phyloP scores from a whole-genome alignment of 2,113 vertebrate species.

The Phylloscopus trochilus region DNA sequence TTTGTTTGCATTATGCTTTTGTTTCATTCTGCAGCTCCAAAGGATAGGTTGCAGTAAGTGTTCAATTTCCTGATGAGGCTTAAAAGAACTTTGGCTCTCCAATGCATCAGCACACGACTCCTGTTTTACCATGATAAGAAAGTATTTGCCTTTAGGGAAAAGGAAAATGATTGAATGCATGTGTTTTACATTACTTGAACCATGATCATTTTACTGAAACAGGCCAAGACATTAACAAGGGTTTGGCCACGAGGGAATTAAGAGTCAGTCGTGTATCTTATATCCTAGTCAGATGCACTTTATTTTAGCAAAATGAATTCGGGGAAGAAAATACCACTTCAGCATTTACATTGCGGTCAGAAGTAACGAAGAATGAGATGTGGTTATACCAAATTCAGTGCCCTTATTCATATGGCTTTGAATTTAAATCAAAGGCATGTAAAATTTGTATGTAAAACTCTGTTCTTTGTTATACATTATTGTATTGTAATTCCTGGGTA shows the following conservation, averaged over 20 bases:
- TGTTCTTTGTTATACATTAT: background rate
- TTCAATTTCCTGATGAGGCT: constrained; percentile 68
- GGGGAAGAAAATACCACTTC: background rate
- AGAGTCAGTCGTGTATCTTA: constrained; percentile 56
- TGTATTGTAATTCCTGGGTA: background rate
- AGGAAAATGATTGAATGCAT: constrained; percentile 71
- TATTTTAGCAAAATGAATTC: background rate
- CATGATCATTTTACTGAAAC: constrained; percentile 74
- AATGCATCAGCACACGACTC: constrained; percentile 55
- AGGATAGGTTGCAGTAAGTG: constrained; percentile 60
- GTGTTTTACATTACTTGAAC: constrained; percentile 78
- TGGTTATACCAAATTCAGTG: background rate
- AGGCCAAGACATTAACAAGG: constrained; percentile 74
- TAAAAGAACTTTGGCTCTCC: constrained; percentile 63
- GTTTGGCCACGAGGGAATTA: constrained; percentile 70
- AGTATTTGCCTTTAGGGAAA: constrained; percentile 74
- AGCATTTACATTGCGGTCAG: background rate
- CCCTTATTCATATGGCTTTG: background rate
- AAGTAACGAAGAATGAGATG: background rate
- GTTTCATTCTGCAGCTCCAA: constrained; percentile 45
- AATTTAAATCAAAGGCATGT: background rate
- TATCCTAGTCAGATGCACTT: constrained; percentile 42
- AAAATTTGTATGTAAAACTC: background rate
- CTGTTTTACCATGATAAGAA: constrained; percentile 77
- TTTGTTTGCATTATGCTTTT: constrained; percentile 41